Base-by-base conservation (phyloP, 2,888 invertebrate species). In the Malacosoma neustria region DNA sequence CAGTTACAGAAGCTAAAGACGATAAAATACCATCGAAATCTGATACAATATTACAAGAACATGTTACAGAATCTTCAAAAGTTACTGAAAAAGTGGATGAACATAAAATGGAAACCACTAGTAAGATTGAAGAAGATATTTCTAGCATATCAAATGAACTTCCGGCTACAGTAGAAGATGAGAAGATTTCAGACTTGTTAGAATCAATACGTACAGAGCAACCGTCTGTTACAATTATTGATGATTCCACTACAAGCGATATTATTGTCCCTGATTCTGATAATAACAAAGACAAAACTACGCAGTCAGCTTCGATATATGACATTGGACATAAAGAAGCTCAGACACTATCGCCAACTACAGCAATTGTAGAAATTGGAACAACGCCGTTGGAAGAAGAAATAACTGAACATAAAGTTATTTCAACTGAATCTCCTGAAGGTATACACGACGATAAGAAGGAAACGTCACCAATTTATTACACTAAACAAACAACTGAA, bases 401-500 rank as follows among this genome's bases (percentile, higher is more conserved):
- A 2, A 22, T 22, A 22, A 4, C 5, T 4, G 9, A 22, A 22
- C 22, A 22, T 7, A 22, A 22, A 22, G 22, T 7, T 22, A 22
- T 22, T 5, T 22, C 5, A 7, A 22, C 22, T 22, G 3, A 5
- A 12, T 12, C 13, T 2, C 12, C 32, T 12, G 32, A 9, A 29
- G 34, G 29, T 13, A 29, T 29, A 34, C n/a, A n/a, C n/a, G n/a
- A n/a, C n/a, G 11, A 13, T 13, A n/a, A 32, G 13, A 4, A 34
- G 13, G 12, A 15, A 13, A 22, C 13, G 13, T 9, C 34, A 15
- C 33, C 13, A 12, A 14, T 29, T 11, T n/a, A n/a, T n/a, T 12
- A 11, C 13, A 34, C n/a, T 11, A 12, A 34, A 29, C 5, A 34
- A 34, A 29, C 6, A 2, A 29, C 34, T 29, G 38, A 45, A 29